A percentile compares a stretch with the other conserved stretches of the same genome.
phyloP scores from a whole-genome alignment of 1,140 invertebrate genomes.

The Achatina immaculata region DNA sequence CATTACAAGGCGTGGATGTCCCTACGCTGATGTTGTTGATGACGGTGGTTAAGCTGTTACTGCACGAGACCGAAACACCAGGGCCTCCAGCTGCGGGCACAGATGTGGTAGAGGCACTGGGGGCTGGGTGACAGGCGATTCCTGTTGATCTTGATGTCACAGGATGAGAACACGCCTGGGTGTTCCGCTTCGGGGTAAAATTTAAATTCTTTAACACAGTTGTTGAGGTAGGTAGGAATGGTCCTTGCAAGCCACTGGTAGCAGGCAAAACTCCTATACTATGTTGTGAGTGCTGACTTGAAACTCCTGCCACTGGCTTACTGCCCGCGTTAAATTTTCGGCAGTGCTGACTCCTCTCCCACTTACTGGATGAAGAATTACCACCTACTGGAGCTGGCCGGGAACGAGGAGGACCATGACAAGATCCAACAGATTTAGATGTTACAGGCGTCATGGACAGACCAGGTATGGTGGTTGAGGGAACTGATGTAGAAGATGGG shows the following conservation, averaged over 20 bases:
- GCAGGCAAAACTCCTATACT: conserved; percentile 20
- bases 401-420: conserved; percentile 55
- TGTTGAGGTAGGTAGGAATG: conserved; percentile 12
- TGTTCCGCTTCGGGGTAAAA: conserved; percentile 11
- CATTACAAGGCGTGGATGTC: conserved; percentile 63
- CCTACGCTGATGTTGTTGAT: conserved; percentile 66
- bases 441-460: conserved; percentile 1
- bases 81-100: not conserved
- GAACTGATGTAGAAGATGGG: not conserved
- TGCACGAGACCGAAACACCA: not conserved
- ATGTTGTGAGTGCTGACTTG: not conserved
- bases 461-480: conserved; percentile 30
- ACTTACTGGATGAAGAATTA: conserved; percentile 49
- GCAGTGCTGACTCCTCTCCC: conserved; percentile 35
- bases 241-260: conserved; percentile 7
- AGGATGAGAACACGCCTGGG: conserved; percentile 16
- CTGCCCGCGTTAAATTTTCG: conserved; percentile 15
- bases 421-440: not conserved
- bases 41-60: conserved; percentile 46
- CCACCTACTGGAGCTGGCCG: conserved; percentile 63
- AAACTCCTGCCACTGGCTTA: conserved; percentile 16
- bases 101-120: conserved; percentile 2
- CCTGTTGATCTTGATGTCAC: not conserved
- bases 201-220: conserved; percentile 11
- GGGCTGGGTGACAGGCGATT: not conserved